Evolutionary conservation across 2,888 invertebrate species (phyloP).

Genomic region (Drosophila paramelanica): DNA sequence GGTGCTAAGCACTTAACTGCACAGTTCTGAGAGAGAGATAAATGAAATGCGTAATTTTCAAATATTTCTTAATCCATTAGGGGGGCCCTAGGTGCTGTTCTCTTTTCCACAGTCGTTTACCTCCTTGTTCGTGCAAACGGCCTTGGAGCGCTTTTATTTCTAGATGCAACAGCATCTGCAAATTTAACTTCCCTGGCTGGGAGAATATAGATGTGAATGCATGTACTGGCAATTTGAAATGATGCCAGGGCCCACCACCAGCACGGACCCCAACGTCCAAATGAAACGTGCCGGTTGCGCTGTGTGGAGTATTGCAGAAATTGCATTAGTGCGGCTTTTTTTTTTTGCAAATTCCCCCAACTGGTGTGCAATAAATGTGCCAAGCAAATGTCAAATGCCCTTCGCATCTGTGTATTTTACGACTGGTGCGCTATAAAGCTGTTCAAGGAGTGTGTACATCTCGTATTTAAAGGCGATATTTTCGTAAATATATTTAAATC

Average conservation of each 20-base stretch:
- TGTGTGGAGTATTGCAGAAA: conserved; percentile 64
- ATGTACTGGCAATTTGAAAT: conserved; percentile 67
- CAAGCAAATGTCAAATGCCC: conserved; percentile 65
- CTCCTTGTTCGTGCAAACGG: conserved; percentile 11
- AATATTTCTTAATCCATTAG: conserved; percentile 40
- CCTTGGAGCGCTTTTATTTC: no score
- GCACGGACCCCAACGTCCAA: neutral
- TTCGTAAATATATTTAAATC: neutral
- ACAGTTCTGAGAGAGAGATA: no score
- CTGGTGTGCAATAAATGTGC: conserved; percentile 48
- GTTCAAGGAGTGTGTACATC: neutral
- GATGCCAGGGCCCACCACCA: conserved; percentile 39
- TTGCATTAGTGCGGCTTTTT: conserved; percentile 68
- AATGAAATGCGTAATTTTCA: conserved; percentile 27
- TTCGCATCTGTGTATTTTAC: conserved; percentile 32
- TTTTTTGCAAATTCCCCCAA: conserved; percentile 28
- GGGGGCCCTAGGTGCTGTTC: neutral
- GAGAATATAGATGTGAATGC: conserved; percentile 38
- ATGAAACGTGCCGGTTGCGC: conserved; percentile 56
- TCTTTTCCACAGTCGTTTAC: conserved; percentile 1
- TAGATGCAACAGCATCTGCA: no score
- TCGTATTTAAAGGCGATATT: no score
- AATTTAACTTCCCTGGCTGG: neutral
- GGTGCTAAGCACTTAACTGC: no score
- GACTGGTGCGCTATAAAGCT: neutral